Percentiles rank a stretch among this genome's conserved stretches.
phyloP scores from a whole-genome alignment of 2,888 invertebrate genomes.

The Amphipyra tragopoginis region DNA sequence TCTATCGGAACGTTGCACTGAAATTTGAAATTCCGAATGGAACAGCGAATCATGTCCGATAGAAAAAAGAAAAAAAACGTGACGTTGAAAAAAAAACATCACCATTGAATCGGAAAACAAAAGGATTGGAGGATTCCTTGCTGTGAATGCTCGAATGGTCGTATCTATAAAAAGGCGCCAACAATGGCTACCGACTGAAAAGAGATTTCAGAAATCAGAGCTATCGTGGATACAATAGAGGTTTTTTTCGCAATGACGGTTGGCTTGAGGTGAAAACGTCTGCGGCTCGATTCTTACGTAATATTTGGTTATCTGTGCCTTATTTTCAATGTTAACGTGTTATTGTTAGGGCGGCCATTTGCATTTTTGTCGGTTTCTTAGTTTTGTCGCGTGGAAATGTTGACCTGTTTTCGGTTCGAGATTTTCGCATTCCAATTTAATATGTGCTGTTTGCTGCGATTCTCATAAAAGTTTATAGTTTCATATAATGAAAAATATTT shows the following conservation, averaged over 20 bases:
- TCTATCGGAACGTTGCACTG: constrained; percentile 51
- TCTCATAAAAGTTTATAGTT: constrained; percentile 10
- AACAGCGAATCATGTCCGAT: constrained; percentile 62
- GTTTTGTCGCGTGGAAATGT: constrained; percentile 23
- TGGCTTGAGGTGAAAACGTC: constrained; percentile 45
- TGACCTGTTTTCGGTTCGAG: constrained; percentile 24
- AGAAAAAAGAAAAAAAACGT: constrained; percentile 62
- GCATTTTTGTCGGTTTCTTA: constrained; percentile 44
- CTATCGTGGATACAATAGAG: constrained; percentile 68
- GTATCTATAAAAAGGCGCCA: constrained; percentile 68
- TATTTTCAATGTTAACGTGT: constrained; percentile 49
- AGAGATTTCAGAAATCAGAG: constrained; percentile 71
- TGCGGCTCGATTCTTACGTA: constrained; percentile 20
- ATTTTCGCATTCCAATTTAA: constrained; percentile 22
- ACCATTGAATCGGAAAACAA: constrained; percentile 73
- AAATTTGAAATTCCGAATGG: constrained; percentile 70
- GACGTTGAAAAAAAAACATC: constrained; percentile 42
- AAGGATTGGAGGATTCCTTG: constrained; percentile 68
- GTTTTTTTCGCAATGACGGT: constrained; percentile 57
- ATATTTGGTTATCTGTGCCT: constrained; percentile 43
- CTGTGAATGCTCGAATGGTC: constrained; percentile 71
- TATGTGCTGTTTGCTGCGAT: constrained; percentile 7
- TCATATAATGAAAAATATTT: not conserved
- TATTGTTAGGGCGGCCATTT: constrained; percentile 49
- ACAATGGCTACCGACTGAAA: constrained; percentile 67